phyloP scores from a whole-genome alignment of 2,797 vertebrate genomes.

The Sphenodon punctatus region DNA sequence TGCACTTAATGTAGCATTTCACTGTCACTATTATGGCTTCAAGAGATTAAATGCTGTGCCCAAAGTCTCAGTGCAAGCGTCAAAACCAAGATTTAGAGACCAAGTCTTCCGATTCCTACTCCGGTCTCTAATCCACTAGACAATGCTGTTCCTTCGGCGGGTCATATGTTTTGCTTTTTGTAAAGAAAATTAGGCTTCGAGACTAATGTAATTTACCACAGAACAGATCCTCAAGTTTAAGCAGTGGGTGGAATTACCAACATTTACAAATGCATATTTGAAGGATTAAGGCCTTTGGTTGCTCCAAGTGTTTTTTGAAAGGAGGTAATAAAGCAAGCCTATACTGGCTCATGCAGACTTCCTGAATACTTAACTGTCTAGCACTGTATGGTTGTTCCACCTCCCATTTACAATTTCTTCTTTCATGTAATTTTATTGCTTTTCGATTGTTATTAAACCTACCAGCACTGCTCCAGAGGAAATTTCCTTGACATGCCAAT shows the following conservation, averaged over 20 bases:
- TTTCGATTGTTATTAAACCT: slow-evolving; percentile 26
- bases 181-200: too few relatives aligned
- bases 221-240: too few relatives aligned
- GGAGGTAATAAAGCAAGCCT: background rate
- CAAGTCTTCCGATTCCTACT: background rate
- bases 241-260: too few relatives aligned
- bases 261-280: background rate
- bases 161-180: too few relatives aligned
- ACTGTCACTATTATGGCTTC: background rate
- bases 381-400: slow-evolving; percentile 13
- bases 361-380: background rate
- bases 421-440: slow-evolving; percentile 1
- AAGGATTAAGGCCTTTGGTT: background rate
- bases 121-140: accelerated
- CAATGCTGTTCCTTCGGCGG: background rate
- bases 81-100: accelerated
- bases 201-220: too few relatives aligned
- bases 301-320: background rate
- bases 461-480: slow-evolving; percentile 1
- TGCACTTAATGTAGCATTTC: background rate
- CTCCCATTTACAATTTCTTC: slow-evolving; percentile 22
- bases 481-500: background rate
- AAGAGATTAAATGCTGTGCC: background rate
- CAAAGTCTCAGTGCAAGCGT: background rate
- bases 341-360: accelerated